Evolutionary conservation across 2,888 invertebrate species (phyloP), one percentile per base, ranked within the genome.

Genomic region (Anagyrus pseudococci): DNA sequence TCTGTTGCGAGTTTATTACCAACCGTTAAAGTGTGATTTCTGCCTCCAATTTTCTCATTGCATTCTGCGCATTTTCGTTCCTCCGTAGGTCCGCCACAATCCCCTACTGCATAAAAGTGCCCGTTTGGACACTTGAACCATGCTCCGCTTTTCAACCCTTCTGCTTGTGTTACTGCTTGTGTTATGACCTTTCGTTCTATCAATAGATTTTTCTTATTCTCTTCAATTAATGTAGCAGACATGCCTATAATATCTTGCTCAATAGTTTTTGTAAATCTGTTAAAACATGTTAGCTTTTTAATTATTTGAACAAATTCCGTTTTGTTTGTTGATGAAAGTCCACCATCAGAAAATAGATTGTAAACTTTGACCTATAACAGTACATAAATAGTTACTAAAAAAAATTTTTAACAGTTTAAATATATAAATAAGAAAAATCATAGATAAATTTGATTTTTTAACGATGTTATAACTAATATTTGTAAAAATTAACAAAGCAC

Each of bases 71-170:
- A 58, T 3, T 49, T 58, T 7, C 41, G 19, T 2, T 6, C 17
- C 29, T 58, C n/a, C 58, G 49, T 58, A 3, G 58, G 49, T 7
- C 47, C 47, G 17, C 58, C 58, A 15, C 58, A 58, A 8, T 58
- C 50, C 2, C 41, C 43, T 17, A 58, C 49, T 4, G 29, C 37
- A 26, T 58, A 58, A 13, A 20, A 10, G 41, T 58, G 58, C n/a
- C 49, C 58, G 15, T 58, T 58, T 20, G 58, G 58, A 26, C 58
- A 58, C 8, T 50, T 48, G 41, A 22, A 58, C 58, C 58, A 58
- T n/a, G 40, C 41, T 3, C 58, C 58, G 10, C 20, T 17, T 25
- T 49, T 58, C 2, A 43, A 20, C 4, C 19, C 41, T 25, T 49
- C 49, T 0, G 58, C 58, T 48, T 58, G 17, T 1, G 49, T 37